phyloP scores from a whole-genome alignment of 2,113 vertebrate genomes.

The Panthera leo region DNA sequence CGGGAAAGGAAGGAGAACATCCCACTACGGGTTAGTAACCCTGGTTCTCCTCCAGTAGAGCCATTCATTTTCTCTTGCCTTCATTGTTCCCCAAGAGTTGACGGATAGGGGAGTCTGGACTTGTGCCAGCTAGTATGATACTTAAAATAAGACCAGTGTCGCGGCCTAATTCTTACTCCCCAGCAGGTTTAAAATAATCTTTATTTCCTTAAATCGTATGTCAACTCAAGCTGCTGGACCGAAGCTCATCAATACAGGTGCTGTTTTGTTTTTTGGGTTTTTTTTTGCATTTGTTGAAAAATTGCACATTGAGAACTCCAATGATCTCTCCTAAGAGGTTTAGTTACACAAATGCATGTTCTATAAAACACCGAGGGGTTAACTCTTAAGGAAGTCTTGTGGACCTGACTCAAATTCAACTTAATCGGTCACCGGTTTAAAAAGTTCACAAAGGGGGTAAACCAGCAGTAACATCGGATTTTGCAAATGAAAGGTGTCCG shows the following conservation, averaged over 20 bases:
- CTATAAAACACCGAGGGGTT: conserved; percentile 69
- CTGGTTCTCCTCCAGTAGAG: conserved; percentile 83
- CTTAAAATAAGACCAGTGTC: conserved; percentile 71
- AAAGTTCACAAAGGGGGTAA: conserved; percentile 62
- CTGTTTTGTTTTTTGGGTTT: not conserved
- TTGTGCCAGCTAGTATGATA: conserved; percentile 58
- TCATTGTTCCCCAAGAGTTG: conserved; percentile 66
- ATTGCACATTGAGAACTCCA: conserved; percentile 77
- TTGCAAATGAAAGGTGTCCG: conserved; percentile 74
- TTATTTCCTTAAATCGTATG: conserved; percentile 72
- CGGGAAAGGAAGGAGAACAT: conserved; percentile 76
- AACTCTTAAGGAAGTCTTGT: conserved; percentile 9
- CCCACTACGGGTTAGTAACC: conserved; percentile 84
- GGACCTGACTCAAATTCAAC: not conserved
- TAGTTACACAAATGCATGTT: conserved; percentile 72
- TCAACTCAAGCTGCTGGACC: conserved; percentile 75
- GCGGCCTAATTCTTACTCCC: conserved; percentile 55
- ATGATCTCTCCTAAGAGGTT: conserved; percentile 70
- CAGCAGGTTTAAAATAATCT: conserved; percentile 69
- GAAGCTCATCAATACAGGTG: conserved; percentile 68
- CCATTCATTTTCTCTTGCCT: conserved; percentile 65
- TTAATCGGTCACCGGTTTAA: conserved; percentile 66
- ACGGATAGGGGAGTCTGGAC: conserved; percentile 69
- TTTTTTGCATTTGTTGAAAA: conserved; percentile 77
- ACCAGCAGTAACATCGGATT: conserved; percentile 47